Percentiles rank a stretch among this genome's conserved stretches.
Evolutionary conservation across 2,888 invertebrate genomes (phyloP).

Genomic region (Hybos culiciformis): DNA sequence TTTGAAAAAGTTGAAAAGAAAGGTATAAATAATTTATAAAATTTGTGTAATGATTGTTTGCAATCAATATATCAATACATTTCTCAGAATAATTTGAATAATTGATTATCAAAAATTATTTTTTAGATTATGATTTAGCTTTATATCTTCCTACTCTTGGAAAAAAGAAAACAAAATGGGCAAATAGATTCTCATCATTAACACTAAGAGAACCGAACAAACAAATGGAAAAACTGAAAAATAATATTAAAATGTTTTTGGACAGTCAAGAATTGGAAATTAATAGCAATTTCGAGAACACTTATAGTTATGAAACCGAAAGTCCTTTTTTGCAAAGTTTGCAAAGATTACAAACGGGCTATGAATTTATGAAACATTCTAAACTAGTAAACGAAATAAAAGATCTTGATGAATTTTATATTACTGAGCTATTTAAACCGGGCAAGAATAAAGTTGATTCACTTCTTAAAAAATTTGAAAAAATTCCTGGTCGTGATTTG

Average conservation of each 20-base stretch:
- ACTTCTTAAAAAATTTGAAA: slow-evolving; percentile 46
- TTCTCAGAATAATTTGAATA: background rate
- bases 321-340: too few relatives aligned
- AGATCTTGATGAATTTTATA: slow-evolving; percentile 37
- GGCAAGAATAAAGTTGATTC: slow-evolving; percentile 33
- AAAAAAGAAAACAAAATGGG: slow-evolving; percentile 27
- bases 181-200: slow-evolving; percentile 30
- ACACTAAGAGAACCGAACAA: slow-evolving; percentile 24
- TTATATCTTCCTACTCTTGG: slow-evolving; percentile 17
- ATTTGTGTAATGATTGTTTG: background rate
- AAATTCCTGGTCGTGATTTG: slow-evolving; percentile 48
- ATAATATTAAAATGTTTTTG: slow-evolving; percentile 22
- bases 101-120: background rate
- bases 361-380: too few relatives aligned
- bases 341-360: too few relatives aligned
- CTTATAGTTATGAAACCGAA: background rate
- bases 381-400: too few relatives aligned
- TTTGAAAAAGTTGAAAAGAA: slow-evolving; percentile 35
- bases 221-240: slow-evolving; percentile 22
- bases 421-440: slow-evolving; percentile 37
- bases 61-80: background rate
- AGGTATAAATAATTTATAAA: slow-evolving; percentile 1
- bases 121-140: slow-evolving; percentile 24
- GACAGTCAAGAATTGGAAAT: slow-evolving; percentile 1
- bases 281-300: background rate